Evolutionary conservation across 1,140 invertebrate species (phyloP).

Genomic region (Dinoponera quadriceps): DNA sequence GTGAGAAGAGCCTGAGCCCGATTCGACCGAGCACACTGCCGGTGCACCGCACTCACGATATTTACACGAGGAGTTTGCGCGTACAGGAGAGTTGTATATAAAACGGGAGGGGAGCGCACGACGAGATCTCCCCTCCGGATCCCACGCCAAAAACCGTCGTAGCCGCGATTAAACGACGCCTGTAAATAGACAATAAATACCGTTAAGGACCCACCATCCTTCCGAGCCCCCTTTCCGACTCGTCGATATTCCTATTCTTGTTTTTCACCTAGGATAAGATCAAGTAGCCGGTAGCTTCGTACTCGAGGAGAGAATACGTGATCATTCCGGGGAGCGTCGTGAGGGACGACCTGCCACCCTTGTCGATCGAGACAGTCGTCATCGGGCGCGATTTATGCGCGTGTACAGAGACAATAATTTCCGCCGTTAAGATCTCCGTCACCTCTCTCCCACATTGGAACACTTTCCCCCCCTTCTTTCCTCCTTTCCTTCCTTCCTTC

Average conservation of each 20-base stretch:
- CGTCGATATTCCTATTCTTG: constrained; percentile 60
- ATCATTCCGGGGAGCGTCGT: not conserved
- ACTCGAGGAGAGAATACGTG: constrained; percentile 3
- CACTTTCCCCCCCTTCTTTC: not conserved
- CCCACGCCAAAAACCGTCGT: constrained; percentile 55
- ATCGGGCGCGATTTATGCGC: constrained; percentile 59
- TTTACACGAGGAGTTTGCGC: constrained; percentile 80
- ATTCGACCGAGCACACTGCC: constrained; percentile 78
- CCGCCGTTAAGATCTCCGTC: constrained; percentile 23
- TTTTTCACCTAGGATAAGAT: constrained; percentile 67
- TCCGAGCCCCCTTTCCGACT: constrained; percentile 5
- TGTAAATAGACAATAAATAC: constrained; percentile 75
- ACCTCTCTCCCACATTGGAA: too few relatives aligned
- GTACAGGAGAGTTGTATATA: constrained; percentile 83
- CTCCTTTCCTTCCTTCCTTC: constrained; percentile 39
- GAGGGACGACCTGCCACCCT: not conserved
- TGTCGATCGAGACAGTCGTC: constrained; percentile 18
- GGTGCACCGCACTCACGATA: constrained; percentile 79
- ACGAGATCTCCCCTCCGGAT: not conserved
- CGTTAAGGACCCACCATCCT: constrained; percentile 63
- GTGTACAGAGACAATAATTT: constrained; percentile 78
- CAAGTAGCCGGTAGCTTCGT: constrained; percentile 52
- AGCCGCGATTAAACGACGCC: constrained; percentile 55
- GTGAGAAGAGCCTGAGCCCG: constrained; percentile 65
- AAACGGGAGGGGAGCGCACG: not conserved